Evolutionary conservation across 1,140 invertebrate species (phyloP).

Genomic region (Zaprionus taronus): DNA sequence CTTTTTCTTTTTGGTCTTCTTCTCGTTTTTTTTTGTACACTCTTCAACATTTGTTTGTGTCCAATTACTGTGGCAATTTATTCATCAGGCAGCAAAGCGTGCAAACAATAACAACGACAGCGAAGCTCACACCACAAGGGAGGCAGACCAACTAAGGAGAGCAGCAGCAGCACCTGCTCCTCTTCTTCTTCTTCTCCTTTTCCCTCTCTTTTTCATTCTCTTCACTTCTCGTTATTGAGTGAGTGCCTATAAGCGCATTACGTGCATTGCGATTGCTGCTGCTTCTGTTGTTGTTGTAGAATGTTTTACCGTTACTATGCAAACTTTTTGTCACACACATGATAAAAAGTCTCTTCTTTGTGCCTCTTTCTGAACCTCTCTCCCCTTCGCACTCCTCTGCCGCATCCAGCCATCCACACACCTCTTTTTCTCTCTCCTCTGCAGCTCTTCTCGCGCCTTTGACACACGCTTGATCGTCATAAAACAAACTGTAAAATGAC

Average conservation of each 20-base stretch:
- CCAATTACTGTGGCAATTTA: conserved; percentile 71
- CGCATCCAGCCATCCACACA: background rate
- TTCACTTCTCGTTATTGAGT: conserved; percentile 2
- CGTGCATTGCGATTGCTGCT: conserved; percentile 27
- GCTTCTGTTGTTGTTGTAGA: conserved; percentile 6
- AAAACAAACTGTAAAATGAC: conserved; percentile 51
- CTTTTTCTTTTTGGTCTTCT: conserved; percentile 5
- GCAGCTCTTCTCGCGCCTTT: conserved; percentile 10
- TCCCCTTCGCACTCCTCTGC: background rate
- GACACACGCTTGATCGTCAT: conserved; percentile 45
- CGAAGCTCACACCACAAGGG: background rate
- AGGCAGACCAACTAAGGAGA: conserved; percentile 5
- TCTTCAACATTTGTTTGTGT: conserved; percentile 39
- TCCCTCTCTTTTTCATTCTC: background rate
- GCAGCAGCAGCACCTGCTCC: conserved; percentile 7
- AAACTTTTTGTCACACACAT: conserved; percentile 48
- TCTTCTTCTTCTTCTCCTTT: background rate
- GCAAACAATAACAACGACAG: conserved; percentile 37
- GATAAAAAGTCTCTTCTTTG: conserved; percentile 20
- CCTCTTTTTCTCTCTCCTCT: background rate
- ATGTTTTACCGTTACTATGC: conserved; percentile 41
- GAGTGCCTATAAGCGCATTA: conserved; percentile 44
- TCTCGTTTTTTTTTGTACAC: conserved; percentile 4
- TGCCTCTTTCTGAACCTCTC: background rate
- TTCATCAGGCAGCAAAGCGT: conserved; percentile 54